Conservation (phyloP, 2,888 invertebrate species). For the Kuschelorhynchus macadamiae region DNA sequence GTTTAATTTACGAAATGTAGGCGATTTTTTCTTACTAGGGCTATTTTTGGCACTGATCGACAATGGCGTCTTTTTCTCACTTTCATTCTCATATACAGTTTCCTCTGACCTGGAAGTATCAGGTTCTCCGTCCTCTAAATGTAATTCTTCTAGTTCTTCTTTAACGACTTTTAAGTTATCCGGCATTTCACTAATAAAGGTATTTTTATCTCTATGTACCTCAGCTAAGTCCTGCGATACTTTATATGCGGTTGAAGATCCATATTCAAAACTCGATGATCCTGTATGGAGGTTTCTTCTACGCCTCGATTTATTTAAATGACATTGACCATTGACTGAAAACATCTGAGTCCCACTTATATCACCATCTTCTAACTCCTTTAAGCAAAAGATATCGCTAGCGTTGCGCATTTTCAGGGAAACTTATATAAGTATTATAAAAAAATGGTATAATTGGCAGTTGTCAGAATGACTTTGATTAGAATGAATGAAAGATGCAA, state of each 20-base stretch:
- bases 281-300: conserved; percentile 35
- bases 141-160: conserved; percentile 31
- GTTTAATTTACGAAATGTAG: conserved; percentile 35
- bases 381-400: conserved; percentile 65
- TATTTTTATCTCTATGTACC: neutral
- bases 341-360: conserved; percentile 64
- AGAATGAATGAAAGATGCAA: too few species aligned
- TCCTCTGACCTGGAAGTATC: conserved; percentile 22
- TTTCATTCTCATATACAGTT: neutral
- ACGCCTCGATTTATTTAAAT: conserved; percentile 54
- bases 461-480: too few species aligned
- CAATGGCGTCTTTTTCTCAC: neutral
- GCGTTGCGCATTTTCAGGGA: conserved; percentile 56
- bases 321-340: conserved; percentile 64
- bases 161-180: conserved; percentile 2
- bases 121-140: conserved; percentile 31
- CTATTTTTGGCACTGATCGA: neutral
- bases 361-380: conserved; percentile 58
- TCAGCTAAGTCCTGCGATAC: neutral
- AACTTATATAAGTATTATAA: neutral
- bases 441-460: neutral
- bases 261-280: conserved; percentile 54
- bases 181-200: neutral
- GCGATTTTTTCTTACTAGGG: conserved; percentile 27
- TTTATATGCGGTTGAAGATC: conserved; percentile 26